Conservation (phyloP, 2,888 invertebrate genomes). For the Baronia brevicornis region DNA sequence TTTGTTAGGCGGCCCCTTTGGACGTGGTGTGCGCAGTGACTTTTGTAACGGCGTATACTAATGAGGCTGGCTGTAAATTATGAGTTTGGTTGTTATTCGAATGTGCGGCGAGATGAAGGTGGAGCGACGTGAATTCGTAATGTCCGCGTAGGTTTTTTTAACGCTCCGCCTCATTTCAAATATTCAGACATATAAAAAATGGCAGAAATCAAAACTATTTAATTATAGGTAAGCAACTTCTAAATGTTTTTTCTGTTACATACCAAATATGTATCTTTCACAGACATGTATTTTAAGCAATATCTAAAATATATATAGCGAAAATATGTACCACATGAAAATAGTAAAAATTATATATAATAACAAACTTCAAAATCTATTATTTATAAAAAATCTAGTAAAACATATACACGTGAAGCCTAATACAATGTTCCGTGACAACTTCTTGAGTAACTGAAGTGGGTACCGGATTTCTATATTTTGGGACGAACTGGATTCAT, state of each 20-base stretch:
- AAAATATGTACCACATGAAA: no score
- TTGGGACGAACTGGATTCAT: no score
- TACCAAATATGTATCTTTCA: no score
- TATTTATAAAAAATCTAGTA: no score
- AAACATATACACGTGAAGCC: no score
- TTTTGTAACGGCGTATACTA: slow-evolving; percentile 56
- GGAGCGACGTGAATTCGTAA: slow-evolving; percentile 54
- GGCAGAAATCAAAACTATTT: slow-evolving; percentile 21
- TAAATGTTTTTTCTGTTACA: not conserved
- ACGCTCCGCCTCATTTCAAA: slow-evolving; percentile 25
- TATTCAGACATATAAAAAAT: slow-evolving; percentile 25
- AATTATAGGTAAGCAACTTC: slow-evolving; percentile 6
- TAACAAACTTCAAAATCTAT: no score
- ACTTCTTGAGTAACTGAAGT: no score
- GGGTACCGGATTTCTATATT: no score
- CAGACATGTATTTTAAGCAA: no score
- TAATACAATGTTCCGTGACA: no score
- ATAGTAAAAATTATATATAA: no score
- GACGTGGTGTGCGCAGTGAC: slow-evolving; percentile 33
- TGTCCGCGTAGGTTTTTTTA: slow-evolving; percentile 42
- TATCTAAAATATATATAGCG: no score
- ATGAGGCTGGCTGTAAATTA: slow-evolving; percentile 59
- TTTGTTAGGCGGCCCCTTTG: slow-evolving; percentile 53
- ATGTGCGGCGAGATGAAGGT: slow-evolving; percentile 64
- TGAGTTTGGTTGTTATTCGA: slow-evolving; percentile 51